Evolutionary conservation across 2,888 invertebrate genomes (phyloP).

Genomic region (Sinopyrophorus schimmeli): DNA sequence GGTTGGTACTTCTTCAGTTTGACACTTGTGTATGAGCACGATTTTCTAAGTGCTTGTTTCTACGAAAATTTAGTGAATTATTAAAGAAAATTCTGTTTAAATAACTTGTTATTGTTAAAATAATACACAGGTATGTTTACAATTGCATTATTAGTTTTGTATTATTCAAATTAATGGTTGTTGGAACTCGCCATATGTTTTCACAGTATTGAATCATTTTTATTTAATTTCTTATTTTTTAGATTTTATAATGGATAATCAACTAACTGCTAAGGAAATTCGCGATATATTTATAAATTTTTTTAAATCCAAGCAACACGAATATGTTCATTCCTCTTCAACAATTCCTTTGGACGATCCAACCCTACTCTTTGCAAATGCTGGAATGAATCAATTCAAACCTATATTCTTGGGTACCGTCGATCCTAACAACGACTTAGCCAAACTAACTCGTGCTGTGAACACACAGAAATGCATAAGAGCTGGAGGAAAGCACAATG

Average conservation of each 20-base stretch:
- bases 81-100: too few species aligned
- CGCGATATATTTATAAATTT: constrained; percentile 87
- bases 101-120: too few species aligned
- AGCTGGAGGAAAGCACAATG: constrained; percentile 99
- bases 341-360: constrained; percentile 98
- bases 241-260: constrained; percentile 57
- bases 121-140: too few species aligned
- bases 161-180: background rate
- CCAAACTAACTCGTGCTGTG: constrained; percentile 83
- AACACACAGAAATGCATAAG: constrained; percentile 99
- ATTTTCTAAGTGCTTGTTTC: too few species aligned
- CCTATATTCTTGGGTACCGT: constrained; percentile 96
- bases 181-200: constrained; percentile 9
- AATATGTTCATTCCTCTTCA: constrained; percentile 96
- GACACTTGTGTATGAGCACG: too few species aligned
- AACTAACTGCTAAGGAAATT: constrained; percentile 76
- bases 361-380: constrained; percentile 95
- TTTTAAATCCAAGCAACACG: constrained; percentile 84
- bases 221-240: constrained; percentile 2
- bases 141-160: background rate
- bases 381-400: constrained; percentile 99
- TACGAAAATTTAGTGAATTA: too few species aligned
- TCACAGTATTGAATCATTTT: constrained; percentile 2
- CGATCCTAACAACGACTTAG: constrained; percentile 95
- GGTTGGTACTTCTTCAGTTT: too few species aligned